phyloP scores from a whole-genome alignment of 2,797 vertebrate genomes.

The Coreius guichenoti region DNA sequence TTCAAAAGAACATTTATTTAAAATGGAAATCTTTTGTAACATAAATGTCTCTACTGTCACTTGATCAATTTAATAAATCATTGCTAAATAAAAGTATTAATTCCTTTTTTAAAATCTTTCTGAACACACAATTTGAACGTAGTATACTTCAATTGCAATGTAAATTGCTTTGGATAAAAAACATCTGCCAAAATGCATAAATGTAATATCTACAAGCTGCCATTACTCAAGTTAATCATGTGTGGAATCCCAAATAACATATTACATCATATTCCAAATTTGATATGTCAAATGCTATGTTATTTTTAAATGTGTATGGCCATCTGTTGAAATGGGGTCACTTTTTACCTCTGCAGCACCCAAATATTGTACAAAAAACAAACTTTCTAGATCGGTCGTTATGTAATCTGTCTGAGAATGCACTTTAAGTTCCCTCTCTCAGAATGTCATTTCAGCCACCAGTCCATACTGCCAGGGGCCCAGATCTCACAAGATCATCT shows the following conservation, averaged over 20 bases:
- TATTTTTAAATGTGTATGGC: background rate
- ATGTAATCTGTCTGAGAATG: slow-evolving; percentile 51
- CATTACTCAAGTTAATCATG: background rate
- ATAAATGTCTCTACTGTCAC: background rate
- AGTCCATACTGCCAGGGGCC: slow-evolving; percentile 65
- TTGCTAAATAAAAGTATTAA: background rate
- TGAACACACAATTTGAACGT: background rate
- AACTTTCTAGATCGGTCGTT: background rate
- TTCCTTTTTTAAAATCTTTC: background rate
- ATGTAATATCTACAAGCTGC: background rate
- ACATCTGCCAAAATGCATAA: background rate
- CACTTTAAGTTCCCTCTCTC: slow-evolving; percentile 62
- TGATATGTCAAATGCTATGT: no score
- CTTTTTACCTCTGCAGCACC: background rate
- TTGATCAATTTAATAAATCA: background rate
- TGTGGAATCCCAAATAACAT: background rate
- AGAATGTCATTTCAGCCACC: slow-evolving; percentile 66
- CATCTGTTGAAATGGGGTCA: background rate
- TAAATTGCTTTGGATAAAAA: background rate
- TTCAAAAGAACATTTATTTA: background rate
- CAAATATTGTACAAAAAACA: background rate
- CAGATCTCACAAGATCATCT: slow-evolving; percentile 54
- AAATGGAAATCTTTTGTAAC: background rate
- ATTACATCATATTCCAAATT: background rate
- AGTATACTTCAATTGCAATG: background rate